Evolutionary conservation across 2,888 invertebrate genomes (phyloP).

Genomic region (Chesias legatella): DNA sequence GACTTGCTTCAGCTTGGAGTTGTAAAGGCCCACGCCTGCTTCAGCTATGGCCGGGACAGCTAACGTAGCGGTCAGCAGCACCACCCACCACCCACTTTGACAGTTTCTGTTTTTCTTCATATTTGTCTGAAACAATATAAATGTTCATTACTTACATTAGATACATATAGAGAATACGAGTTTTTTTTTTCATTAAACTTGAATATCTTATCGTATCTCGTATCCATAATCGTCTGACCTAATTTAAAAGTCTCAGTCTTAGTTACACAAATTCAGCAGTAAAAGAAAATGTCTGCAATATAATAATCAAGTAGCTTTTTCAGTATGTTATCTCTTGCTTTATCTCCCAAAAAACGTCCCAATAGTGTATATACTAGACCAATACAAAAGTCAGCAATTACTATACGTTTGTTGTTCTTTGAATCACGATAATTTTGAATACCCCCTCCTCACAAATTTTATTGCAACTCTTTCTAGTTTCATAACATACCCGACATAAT

Average conservation of each 20-base stretch:
- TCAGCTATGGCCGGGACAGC: conserved; percentile 53
- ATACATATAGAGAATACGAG: too few relatives aligned
- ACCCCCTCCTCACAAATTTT: conserved; percentile 42
- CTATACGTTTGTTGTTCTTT: conserved; percentile 1
- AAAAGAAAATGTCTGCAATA: too few relatives aligned
- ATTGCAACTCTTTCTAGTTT: conserved; percentile 43
- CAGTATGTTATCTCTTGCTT: too few relatives aligned
- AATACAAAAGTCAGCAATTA: too few relatives aligned
- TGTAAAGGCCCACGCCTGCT: conserved; percentile 61
- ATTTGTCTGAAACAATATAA: conserved; percentile 39
- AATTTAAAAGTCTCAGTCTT: too few relatives aligned
- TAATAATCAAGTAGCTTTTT: too few relatives aligned
- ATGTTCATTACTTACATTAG: neutral
- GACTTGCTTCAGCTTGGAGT: conserved; percentile 81
- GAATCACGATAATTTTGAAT: conserved; percentile 30
- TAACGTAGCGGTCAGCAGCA: conserved; percentile 57
- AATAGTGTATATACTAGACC: too few relatives aligned
- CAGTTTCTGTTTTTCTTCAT: conserved; percentile 67
- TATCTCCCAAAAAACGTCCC: too few relatives aligned
- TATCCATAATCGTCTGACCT: too few relatives aligned
- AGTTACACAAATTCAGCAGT: too few relatives aligned
- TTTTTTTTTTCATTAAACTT: too few relatives aligned
- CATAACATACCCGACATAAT: conserved; percentile 34
- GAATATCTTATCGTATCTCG: too few relatives aligned
- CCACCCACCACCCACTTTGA: conserved; percentile 65